Conservation (phyloP, 2,888 invertebrate species). For the Aethes cnicana region DNA sequence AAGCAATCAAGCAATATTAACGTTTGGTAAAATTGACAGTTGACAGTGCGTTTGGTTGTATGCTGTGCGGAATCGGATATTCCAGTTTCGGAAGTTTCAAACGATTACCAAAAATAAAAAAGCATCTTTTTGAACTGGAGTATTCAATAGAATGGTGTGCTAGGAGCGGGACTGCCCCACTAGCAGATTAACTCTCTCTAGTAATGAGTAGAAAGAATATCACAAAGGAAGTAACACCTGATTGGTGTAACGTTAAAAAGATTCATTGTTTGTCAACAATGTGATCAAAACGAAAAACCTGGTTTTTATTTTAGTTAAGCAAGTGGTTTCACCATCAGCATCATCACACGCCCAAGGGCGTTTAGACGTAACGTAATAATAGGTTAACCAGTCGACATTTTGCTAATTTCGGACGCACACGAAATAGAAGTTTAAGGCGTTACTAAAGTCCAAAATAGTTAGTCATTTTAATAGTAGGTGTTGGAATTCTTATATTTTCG, state of each 20-base stretch:
- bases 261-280: too few species aligned
- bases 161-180: too few species aligned
- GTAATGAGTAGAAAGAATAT: too few species aligned
- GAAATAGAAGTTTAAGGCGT: constrained; percentile 56
- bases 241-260: too few species aligned
- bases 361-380: constrained; percentile 49
- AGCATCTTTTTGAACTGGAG: not conserved
- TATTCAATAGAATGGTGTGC: too few species aligned
- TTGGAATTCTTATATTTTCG: constrained; percentile 17
- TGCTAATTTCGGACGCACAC: constrained; percentile 55
- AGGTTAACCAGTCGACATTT: constrained; percentile 40
- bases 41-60: constrained; percentile 23
- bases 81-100: constrained; percentile 11
- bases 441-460: constrained; percentile 47
- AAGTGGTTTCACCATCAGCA: too few species aligned
- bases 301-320: too few species aligned
- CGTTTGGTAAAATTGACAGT: constrained; percentile 40
- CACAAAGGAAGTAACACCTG: too few species aligned
- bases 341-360: constrained; percentile 4
- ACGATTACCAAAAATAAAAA: too few species aligned
- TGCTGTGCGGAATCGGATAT: too few species aligned
- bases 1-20: constrained; percentile 67
- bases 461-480: constrained; percentile 36
- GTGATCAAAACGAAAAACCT: too few species aligned
- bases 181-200: too few species aligned